Base-by-base conservation (phyloP, 2,797 vertebrate species). In the Gymnocypris eckloni region DNA sequence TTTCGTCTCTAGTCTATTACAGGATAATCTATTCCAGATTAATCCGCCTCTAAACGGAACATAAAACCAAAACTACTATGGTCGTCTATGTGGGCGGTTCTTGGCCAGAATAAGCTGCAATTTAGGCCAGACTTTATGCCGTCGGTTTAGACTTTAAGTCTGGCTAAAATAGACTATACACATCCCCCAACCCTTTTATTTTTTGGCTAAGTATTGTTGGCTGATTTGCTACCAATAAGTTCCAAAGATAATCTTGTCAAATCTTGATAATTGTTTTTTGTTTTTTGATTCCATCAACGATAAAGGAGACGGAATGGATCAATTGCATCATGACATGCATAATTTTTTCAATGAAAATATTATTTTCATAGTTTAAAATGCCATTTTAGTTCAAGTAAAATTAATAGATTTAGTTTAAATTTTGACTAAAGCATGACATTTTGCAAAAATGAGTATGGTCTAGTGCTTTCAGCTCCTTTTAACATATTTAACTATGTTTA, bases 51-150 rank as follows among this genome's bases (percentile, higher is more conserved):
- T 79, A 79, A 64, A 79, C 9, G 9, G 39, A 79, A 79, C 56
- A 79, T 79, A 64, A 79, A 79, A 79, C 77, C 56, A 79, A 79
- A 79, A 79, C 56, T 64, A 79, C 56, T 64, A 64, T 79, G 77
- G 56, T 45, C 16, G 77, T 77, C 73, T 77, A 56, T 77, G 73
- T 79, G 25, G 77, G 56, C n/a, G 15, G 77, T 79, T 64, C 77
- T 79, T 79, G 77, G 77, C n/a, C 39, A 64, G 56, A 79, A 79
- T 79, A 79, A 79, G n/a, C 56, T 28, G 39, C 77, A 79, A 79
- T 79, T 64, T 64, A 41, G 77, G 39, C 56, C 15, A 79, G 77
- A 79, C 77, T 79, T 79, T 45, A 79, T 79, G 77, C 56, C 56
- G 56, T 79, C 56, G 6, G n/a, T 45, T 59, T 79, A 79, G 66